Evolutionary conservation across 2,797 vertebrate genomes (phyloP), one percentile per base, ranked within the genome.

Genomic region (Intellagama lesueurii): DNA sequence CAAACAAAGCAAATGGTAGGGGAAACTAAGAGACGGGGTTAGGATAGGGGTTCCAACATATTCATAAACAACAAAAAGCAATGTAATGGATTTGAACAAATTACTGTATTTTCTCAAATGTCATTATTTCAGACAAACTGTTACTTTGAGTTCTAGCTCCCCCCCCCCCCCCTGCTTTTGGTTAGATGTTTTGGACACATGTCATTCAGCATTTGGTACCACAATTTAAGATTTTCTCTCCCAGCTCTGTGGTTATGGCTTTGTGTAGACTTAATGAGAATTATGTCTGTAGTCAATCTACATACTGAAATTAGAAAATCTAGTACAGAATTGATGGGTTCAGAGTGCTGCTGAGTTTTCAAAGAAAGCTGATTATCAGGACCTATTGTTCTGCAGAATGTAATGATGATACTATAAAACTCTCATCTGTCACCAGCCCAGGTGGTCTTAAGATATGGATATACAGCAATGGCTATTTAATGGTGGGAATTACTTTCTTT

Each of bases 391-490:
- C 49, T 81, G 26, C 49, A 44, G 35, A 82, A 66, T 82, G 28
- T 82, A 76, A 64, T 22, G 73, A 66, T 64, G 52, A 47, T 84
- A 72, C 28, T 68, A 78, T 86, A 78, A 83, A 35, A 16, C 24
- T 24, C 56, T 88, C 52, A 76, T 88, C 52, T 66, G 87, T 82
- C 56, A 88, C 70, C 70, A 82, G 19, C 28, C 87, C 80, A 88
- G 72, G 52, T 76, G 56, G 87, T 76, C 80, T 82, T 88, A 49
- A 47, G 40, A 82, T 88, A 82, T 22, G 79, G 49, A n/a, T 81
- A 32, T 24, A 73, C 28, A 64, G 35, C 56, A 87, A 75, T 88
- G 24, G 40, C 52, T 56, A 35, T 30, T 72, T 72, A 56, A 64
- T 44, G 26, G 44, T 82, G 87, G 35, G 75, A 76, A 32, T 80